phyloP scores from a whole-genome alignment of 2,888 invertebrate genomes.

The Gymnosoma rotundatum region DNA sequence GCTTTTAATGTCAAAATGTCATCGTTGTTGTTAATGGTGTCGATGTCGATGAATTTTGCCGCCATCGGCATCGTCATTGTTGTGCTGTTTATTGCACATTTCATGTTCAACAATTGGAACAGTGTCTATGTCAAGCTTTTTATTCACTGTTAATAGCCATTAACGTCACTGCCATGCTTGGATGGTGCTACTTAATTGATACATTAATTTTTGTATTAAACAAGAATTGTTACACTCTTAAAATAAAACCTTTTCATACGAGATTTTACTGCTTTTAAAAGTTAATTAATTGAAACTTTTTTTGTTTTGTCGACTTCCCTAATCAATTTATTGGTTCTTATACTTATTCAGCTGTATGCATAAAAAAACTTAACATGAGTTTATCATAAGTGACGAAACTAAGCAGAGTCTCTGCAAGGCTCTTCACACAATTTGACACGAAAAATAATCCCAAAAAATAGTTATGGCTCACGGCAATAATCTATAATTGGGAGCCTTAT shows the following conservation, averaged over 20 bases:
- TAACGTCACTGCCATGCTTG: background rate
- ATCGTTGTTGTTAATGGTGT: slow-evolving; percentile 52
- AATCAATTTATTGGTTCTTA: too few species aligned
- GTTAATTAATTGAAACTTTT: too few species aligned
- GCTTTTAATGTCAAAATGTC: slow-evolving; percentile 66
- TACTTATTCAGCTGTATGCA: too few species aligned
- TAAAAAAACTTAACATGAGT: too few species aligned
- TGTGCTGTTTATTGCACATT: slow-evolving; percentile 50
- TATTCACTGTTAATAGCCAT: slow-evolving; percentile 33
- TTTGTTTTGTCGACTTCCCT: too few species aligned
- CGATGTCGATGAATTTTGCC: slow-evolving; percentile 47
- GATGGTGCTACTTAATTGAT: background rate
- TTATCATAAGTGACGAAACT: too few species aligned
- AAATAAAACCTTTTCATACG: background rate
- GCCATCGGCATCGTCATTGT: slow-evolving; percentile 29
- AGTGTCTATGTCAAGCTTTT: slow-evolving; percentile 60
- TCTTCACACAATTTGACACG: too few species aligned
- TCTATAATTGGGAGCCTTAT: too few species aligned
- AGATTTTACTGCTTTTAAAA: too few species aligned
- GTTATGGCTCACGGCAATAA: too few species aligned
- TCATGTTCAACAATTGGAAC: slow-evolving; percentile 44
- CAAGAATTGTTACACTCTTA: background rate
- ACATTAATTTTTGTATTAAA: background rate
- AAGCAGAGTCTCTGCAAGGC: too few species aligned
- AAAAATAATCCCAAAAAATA: too few species aligned